Evolutionary conservation across 2,888 invertebrate genomes (phyloP).

Genomic region (Drosophila borborema): DNA sequence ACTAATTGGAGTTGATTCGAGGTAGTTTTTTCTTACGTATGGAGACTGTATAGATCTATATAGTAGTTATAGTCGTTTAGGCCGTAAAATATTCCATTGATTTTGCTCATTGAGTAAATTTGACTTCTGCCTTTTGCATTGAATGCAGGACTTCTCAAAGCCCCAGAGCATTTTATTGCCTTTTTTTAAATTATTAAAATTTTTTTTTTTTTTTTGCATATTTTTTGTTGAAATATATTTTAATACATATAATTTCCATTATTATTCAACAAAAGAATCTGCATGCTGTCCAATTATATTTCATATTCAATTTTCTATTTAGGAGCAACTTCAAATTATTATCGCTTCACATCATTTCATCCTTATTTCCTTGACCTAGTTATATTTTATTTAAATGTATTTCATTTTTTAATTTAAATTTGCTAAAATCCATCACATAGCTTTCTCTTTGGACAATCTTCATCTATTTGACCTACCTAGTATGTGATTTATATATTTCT

Average conservation of each 20-base stretch:
- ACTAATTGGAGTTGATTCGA: slow-evolving; percentile 1
- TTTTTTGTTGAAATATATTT: too few species aligned
- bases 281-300: background rate
- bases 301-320: background rate
- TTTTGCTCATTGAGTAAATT: background rate
- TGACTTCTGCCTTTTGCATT: too few species aligned
- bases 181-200: too few species aligned
- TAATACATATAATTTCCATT: too few species aligned
- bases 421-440: background rate
- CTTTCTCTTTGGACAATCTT: background rate
- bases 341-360: background rate
- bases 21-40: background rate
- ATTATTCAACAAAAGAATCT: too few species aligned
- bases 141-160: too few species aligned
- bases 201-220: too few species aligned
- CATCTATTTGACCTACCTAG: background rate
- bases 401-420: background rate
- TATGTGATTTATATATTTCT: background rate
- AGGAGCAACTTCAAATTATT: background rate
- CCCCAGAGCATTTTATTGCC: too few species aligned
- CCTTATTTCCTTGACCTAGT: background rate
- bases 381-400: background rate
- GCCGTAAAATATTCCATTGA: background rate
- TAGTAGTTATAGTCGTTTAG: background rate
- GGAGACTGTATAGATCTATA: background rate